Evolutionary conservation across 2,797 vertebrate species (phyloP), one percentile per base, ranked within the genome.

Genomic region (Crocodylus rhombifer): DNA sequence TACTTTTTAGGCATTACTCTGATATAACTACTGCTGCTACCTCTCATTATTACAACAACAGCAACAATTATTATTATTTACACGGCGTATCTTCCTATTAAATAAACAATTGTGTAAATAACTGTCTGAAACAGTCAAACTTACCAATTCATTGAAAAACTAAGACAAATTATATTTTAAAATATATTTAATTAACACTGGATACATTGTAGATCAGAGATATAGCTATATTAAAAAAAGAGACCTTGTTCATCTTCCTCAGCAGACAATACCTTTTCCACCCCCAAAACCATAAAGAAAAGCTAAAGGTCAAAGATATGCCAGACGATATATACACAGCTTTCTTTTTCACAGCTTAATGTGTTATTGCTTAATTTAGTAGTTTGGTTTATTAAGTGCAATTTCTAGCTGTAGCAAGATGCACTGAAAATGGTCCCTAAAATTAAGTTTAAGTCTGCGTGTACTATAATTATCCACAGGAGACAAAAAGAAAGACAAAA

Each of bases 401-500:
- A 76, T 82, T 95, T 96, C 30, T 73, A 92, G 1, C 61, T 92
- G 84, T 30, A 89, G 51, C 75, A 91, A 23, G 86, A 91, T 57
- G 80, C 55, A 75, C 17, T 86, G 1, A 51, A 84, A 84, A 16
- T 6, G 65, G 28, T 0, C 88, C 90, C 82, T 87, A 55, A 94
- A 96, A 58, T 36, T 88, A 96, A 94, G 93, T 28, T 18, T 51
- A 80, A 92, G 64, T 69, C 74, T 91, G 25, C 7, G 18, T 23
- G 67, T 92, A 86, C 28, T 21, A 75, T 16, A 20, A 62, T 58
- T 30, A 33, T 62, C 17, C 18, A 16, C 5, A 20, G 36, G 92
- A 86, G 63, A 30, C 96, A 73, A 84, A 94, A 89, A 80, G 1
- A 60, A 71, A 92, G 26, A 69, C 82, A 57, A 86, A 95, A 77